Conservation (phyloP, 2,113 vertebrate genomes). For the Pandion haliaetus region DNA sequence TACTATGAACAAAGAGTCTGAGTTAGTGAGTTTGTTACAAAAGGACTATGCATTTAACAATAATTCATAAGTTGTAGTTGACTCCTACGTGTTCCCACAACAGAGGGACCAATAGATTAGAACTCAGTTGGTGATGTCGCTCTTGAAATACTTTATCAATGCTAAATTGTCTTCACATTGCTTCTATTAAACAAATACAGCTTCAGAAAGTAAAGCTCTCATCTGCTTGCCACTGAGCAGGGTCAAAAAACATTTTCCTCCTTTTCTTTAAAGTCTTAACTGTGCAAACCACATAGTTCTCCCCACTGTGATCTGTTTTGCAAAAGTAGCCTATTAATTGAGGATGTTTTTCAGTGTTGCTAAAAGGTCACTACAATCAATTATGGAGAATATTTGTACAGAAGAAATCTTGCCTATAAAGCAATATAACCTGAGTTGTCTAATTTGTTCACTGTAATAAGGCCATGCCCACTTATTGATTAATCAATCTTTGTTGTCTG, state of each 20-base stretch:
- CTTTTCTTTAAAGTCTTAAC: not conserved
- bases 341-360: slow-evolving; percentile 56
- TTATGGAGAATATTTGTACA: slow-evolving; percentile 65
- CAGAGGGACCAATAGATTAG: not conserved
- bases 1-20: not conserved
- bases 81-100: not conserved
- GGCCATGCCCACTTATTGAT: slow-evolving; percentile 74
- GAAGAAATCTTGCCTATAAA: slow-evolving; percentile 70
- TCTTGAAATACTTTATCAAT: not conserved
- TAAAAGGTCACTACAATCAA: slow-evolving; percentile 71
- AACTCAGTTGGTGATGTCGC: not conserved
- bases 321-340: slow-evolving; percentile 57
- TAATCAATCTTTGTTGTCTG: slow-evolving; percentile 70
- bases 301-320: not conserved
- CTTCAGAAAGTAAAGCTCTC: slow-evolving; percentile 4
- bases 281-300: not conserved
- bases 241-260: not conserved
- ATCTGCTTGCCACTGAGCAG: not conserved
- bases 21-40: not conserved
- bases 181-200: not conserved
- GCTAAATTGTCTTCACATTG: not conserved
- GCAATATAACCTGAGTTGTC: slow-evolving; percentile 63
- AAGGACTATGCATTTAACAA: not conserved
- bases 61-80: not conserved
- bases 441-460: slow-evolving; percentile 79